Conservation (phyloP, 2,888 invertebrate species). For the Volucella inanis region DNA sequence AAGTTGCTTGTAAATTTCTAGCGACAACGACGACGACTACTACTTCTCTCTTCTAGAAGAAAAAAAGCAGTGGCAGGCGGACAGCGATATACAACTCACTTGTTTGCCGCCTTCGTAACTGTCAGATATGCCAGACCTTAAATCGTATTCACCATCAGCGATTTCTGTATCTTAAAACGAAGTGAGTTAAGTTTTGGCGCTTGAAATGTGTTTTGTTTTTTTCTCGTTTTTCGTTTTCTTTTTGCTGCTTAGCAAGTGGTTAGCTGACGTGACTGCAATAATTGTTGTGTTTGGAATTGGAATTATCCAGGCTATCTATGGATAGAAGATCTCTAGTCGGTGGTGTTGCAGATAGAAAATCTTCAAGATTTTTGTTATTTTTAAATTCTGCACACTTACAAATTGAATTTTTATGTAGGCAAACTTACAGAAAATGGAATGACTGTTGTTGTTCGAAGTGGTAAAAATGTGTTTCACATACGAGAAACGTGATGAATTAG, state of each 20-base stretch:
- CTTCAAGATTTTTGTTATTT: conserved; percentile 13
- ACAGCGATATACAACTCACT: conserved; percentile 55
- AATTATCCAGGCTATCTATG: conserved; percentile 55
- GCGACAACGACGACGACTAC: conserved; percentile 3
- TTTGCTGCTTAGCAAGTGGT: background rate
- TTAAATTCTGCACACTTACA: conserved; percentile 24
- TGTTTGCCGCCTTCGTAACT: conserved; percentile 62
- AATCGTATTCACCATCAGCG: conserved; percentile 30
- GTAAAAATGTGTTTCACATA: conserved; percentile 30
- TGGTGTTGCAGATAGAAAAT: conserved; percentile 45
- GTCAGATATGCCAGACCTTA: conserved; percentile 50
- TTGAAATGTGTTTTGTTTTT: conserved; percentile 21
- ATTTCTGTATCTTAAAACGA: conserved; percentile 7
- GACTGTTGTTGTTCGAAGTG: conserved; percentile 7
- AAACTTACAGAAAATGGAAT: conserved; percentile 14
- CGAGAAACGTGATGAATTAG: conserved; percentile 37
- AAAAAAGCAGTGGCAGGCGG: conserved; percentile 45
- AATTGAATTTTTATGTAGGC: conserved; percentile 57
- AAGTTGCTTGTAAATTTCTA: conserved; percentile 44
- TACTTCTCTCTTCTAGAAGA: conserved; percentile 19
- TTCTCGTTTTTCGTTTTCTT: conserved; percentile 3
- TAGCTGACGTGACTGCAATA: conserved; percentile 72
- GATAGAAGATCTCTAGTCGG: conserved; percentile 44
- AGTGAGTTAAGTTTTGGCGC: conserved; percentile 28
- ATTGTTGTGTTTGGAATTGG: conserved; percentile 44